phyloP scores from a whole-genome alignment of 2,888 invertebrate species.

The Dexiosoma caninum region DNA sequence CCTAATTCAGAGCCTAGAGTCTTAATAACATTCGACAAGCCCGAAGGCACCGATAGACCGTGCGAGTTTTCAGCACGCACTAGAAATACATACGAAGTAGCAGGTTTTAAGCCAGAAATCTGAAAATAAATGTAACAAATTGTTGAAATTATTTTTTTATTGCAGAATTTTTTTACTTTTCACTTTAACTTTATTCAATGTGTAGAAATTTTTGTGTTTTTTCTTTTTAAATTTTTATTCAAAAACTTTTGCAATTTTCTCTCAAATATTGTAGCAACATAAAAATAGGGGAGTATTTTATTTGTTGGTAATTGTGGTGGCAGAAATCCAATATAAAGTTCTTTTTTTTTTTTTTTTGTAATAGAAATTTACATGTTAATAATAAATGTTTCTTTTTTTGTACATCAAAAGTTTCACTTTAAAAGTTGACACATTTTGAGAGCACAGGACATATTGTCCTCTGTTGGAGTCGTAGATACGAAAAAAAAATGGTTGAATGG shows the following conservation, averaged over 20 bases:
- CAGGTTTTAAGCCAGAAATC: constrained; percentile 84
- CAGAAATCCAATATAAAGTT: constrained; percentile 17
- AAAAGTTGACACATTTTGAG: constrained; percentile 10
- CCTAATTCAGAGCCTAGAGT: constrained; percentile 79
- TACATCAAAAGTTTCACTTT: constrained; percentile 1
- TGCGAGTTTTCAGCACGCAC: constrained; percentile 91
- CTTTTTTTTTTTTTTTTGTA: constrained; percentile 15
- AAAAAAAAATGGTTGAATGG: no score
- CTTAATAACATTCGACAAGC: constrained; percentile 84
- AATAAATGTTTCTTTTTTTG: not conserved
- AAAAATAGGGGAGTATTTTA: constrained; percentile 9
- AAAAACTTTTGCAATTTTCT: constrained; percentile 39
- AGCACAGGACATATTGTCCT: not conserved
- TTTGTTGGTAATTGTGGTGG: not conserved
- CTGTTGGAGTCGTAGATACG: no score
- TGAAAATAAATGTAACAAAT: constrained; percentile 72
- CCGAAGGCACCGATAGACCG: constrained; percentile 89
- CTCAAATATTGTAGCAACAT: constrained; percentile 32
- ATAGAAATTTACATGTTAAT: constrained; percentile 47
- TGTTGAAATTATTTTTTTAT: not conserved
- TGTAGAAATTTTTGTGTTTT: not conserved
- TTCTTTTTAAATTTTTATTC: not conserved
- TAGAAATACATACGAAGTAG: constrained; percentile 90
- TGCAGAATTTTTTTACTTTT: not conserved
- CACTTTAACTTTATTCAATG: not conserved